phyloP scores from a whole-genome alignment of 1,140 invertebrate genomes.

The Atta cephalotes region DNA sequence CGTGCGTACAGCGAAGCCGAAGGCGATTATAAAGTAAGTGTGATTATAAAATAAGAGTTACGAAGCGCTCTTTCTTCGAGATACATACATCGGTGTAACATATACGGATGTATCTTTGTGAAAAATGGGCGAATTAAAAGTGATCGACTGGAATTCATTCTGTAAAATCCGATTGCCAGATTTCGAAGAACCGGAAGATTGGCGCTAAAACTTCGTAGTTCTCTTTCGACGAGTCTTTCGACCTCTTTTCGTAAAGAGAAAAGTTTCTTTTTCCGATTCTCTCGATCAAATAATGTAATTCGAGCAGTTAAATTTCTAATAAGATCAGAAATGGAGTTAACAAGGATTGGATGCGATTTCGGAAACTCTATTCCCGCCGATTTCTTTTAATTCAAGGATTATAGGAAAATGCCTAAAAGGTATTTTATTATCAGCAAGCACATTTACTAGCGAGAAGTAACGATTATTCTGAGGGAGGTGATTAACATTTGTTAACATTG shows the following conservation, averaged over 20 bases:
- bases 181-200: not conserved
- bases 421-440: not conserved
- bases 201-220: not conserved
- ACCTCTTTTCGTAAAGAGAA: not conserved
- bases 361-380: not conserved
- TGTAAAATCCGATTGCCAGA: not conserved
- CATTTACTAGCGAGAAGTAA: not conserved
- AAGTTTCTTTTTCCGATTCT: not conserved
- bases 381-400: conserved; percentile 51
- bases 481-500: conserved; percentile 32
- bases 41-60: not conserved
- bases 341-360: not conserved
- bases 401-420: not conserved
- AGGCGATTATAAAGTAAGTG: not conserved
- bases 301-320: conserved; percentile 16
- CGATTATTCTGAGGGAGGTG: not conserved
- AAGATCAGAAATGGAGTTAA: not conserved
- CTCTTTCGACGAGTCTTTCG: no score
- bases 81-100: conserved; percentile 25
- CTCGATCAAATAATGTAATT: not conserved
- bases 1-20: conserved; percentile 27
- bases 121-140: conserved; percentile 60
- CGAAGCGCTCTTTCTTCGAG: conserved; percentile 10
- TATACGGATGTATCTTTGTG: conserved; percentile 22
- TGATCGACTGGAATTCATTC: conserved; percentile 18